Conservation (phyloP, 2,888 invertebrate genomes). For the Mongoloraphidia duomilia region DNA sequence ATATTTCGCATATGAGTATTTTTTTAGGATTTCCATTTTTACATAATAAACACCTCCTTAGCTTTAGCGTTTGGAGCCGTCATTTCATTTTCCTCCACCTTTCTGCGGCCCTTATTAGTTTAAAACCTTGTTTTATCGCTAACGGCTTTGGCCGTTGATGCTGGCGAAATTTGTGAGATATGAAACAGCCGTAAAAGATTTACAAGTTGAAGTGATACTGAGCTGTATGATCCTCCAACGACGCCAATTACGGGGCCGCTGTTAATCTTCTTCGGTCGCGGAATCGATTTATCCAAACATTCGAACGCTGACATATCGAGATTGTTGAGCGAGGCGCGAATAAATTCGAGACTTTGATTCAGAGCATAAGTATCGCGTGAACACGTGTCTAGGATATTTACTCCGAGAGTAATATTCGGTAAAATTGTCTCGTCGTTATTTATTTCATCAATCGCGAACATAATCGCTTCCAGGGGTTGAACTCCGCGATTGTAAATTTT, state of each 20-base stretch:
- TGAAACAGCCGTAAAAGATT: constrained; percentile 55
- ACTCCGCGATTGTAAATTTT: constrained; percentile 44
- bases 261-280: constrained; percentile 28
- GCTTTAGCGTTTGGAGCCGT: no score
- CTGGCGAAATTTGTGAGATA: constrained; percentile 57
- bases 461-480: constrained; percentile 45
- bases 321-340: constrained; percentile 36
- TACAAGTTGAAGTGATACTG: constrained; percentile 55
- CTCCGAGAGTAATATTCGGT: constrained; percentile 40
- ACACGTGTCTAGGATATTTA: constrained; percentile 46
- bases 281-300: constrained; percentile 35
- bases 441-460: constrained; percentile 43
- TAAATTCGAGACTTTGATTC: constrained; percentile 45
- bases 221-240: constrained; percentile 51
- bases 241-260: constrained; percentile 46
- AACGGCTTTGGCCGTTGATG: constrained; percentile 55
- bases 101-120: no score
- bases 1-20: no score
- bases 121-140: constrained; percentile 45
- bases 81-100: no score
- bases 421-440: constrained; percentile 34
- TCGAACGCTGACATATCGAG: constrained; percentile 32
- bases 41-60: no score
- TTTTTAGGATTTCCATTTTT: no score
- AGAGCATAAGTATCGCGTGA: constrained; percentile 43